Conservation (phyloP, 2,888 invertebrate genomes). For the Eretmocerus hayati region DNA sequence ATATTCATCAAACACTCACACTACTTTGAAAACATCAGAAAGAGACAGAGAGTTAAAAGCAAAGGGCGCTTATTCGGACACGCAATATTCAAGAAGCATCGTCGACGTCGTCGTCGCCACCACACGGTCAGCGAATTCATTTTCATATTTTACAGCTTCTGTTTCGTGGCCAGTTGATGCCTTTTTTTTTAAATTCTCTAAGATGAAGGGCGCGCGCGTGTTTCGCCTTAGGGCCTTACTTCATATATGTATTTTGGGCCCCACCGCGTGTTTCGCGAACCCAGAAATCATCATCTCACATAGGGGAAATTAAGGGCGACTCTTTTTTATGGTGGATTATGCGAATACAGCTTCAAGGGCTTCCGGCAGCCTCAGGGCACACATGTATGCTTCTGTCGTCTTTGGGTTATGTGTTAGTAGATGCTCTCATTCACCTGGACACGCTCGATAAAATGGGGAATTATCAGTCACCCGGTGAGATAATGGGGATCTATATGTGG, state of each 20-base stretch:
- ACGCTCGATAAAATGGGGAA: background rate
- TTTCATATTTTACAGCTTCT: slow-evolving; percentile 23
- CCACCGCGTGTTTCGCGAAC: background rate
- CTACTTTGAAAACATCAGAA: too few relatives aligned
- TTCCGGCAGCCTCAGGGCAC: slow-evolving; percentile 4
- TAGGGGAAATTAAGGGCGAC: too few relatives aligned
- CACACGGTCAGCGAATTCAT: slow-evolving; percentile 17
- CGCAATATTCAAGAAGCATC: too few relatives aligned
- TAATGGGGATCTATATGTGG: too few relatives aligned
- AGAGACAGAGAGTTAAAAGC: too few relatives aligned
- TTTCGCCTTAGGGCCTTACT: too few relatives aligned
- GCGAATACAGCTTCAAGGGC: slow-evolving; percentile 2
- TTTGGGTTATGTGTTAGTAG: background rate
- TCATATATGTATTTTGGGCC: too few relatives aligned
- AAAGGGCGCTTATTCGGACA: too few relatives aligned
- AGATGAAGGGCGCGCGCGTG: background rate
- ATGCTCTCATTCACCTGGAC: background rate
- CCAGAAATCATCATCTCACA: background rate
- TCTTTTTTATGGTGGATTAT: too few relatives aligned
- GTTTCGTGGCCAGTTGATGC: slow-evolving; percentile 13
- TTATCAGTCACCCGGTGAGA: background rate
- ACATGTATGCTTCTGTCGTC: background rate
- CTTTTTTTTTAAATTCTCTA: background rate
- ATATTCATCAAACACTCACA: too few relatives aligned
- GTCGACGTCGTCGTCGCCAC: too few relatives aligned